Base-by-base conservation (phyloP, 2,113 vertebrate species). In the Cisticola juncidis region DNA sequence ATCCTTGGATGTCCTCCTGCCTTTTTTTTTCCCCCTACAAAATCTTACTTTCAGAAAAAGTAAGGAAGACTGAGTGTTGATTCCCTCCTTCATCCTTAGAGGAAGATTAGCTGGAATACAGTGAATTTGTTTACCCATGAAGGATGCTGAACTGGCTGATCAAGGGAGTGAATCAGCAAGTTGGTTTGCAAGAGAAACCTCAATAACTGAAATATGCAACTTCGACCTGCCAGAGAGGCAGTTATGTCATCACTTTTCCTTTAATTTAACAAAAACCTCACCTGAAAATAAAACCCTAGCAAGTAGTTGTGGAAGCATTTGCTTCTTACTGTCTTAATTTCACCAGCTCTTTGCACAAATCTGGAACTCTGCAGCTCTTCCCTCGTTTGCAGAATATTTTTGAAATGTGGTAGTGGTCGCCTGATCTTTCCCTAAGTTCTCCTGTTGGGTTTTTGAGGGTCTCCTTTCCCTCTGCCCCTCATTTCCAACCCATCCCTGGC, bases 401-500 rank as follows among this genome's bases (percentile, higher is more conserved):
- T 48, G 47, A 54, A 81, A 38, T 0, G 2, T 3, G 3, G 24
- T 6, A 36, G 29, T 0, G 9, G 31, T 24, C 1, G 0, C 35
- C 60, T 22, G 29, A 25, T 33, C 12, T 62, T 48, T 28, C 45
- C 20, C 13, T 21, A 21, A 50, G 25, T 24, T 78, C n/a, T 73
- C 21, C 31, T 44, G 18, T 1, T 35, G 44, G 19, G 53, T 26
- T 82, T 56, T 40, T 16, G 17, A 35, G 58, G 38, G 56, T 29
- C 35, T 62, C 25, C 24, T 1, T 14, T 42, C 36, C 47, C 76
- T 45, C 48, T 48, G 42, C 15, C 45, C 35, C 13, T 48, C 47
- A 10, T 31, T 48, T 31, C 57, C 4, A 6, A 42, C 29, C 47
- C 56, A 9, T 24, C 31, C 2, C 4, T 28, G 36, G 61, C 31